Evolutionary conservation across 2,113 vertebrate species (phyloP), one percentile per base, ranked within the genome.

Genomic region (Oryzias celebensis): DNA sequence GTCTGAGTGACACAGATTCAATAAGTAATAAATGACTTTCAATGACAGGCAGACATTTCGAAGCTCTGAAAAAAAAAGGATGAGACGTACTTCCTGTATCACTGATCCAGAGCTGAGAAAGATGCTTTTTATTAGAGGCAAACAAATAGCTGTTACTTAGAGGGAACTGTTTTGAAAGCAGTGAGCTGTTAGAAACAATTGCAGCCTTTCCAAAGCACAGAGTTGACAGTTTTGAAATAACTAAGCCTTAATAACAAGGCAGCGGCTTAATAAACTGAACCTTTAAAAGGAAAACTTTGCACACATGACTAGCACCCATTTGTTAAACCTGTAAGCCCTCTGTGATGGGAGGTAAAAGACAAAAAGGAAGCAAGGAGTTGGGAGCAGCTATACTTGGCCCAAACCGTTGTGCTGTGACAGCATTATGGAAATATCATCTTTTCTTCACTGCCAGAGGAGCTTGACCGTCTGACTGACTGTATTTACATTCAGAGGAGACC

Each of bases 361-460:
- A 78, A 81, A 53, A 22, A 28, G 56, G 80, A 70, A 68, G 54
- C 72, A 77, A 62, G 14, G 41, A 17, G 59, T 48, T 67, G 62
- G 58, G 58, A 62, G 73, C 28, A 10, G 12, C 64, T 65, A 46
- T 49, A 43, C 64, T 54, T 54, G 75, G 73, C 66, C 53, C 49
- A 8, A 48, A 64, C 68, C 77, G 62, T 63, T 55, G 70, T 87
- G 85, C 87, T 83, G 75, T 79, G 80, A 88, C 83, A 78, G 85
- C 82, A 83, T 84, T 87, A 89, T 87, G 86, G 84, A 89, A 89
- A 91, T 90, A 85, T 83, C 55, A 79, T 75, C 50, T 78, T 65
- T 75, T 62, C 65, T 62, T 55, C 45, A 3, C 52, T 62, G 73
- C 70, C 74, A 55, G 60, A 78, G 72, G 66, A 85, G 85, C 83